A percentile compares a stretch with the other conserved stretches of the same genome.
These are phyloP conservation scores for Malurus elegans DNA, from an alignment of 2,113 vertebrate genomes.

Conservation along the genomic window DNA sequence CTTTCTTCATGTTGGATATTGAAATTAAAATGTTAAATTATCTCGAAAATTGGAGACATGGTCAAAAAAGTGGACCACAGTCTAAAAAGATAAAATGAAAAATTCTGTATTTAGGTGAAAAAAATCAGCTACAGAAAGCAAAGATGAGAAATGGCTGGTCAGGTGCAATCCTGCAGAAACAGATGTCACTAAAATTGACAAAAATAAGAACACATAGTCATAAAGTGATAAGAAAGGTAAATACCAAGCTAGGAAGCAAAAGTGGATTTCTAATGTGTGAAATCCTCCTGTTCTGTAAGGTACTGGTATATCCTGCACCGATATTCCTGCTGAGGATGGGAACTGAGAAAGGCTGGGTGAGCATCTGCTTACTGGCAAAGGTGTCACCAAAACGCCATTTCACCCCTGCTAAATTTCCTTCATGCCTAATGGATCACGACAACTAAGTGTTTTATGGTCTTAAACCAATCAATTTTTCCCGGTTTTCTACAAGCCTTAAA, in stretches of 20 bases:
- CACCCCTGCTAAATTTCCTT: neutral
- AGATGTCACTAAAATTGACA: neutral
- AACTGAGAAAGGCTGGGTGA: neutral
- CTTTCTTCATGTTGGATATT: neutral
- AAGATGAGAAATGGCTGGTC: neutral
- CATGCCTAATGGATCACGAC: neutral
- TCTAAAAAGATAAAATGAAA: neutral
- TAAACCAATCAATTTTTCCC: neutral
- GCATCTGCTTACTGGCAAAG: neutral
- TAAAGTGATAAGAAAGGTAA: neutral
- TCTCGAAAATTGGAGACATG: neutral
- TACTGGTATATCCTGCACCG: neutral
- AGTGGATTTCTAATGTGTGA: neutral
- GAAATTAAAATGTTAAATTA: neutral
- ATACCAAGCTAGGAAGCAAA: neutral
- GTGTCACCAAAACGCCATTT: neutral
- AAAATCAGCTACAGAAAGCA: neutral
- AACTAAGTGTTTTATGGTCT: neutral
- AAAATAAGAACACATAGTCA: neutral
- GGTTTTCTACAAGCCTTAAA: neutral
- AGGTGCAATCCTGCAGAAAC: neutral
- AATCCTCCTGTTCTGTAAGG: neutral
- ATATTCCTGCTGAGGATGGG: neutral
- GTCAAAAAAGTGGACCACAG: neutral
- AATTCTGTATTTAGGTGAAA: neutral